Base-by-base conservation (phyloP, 2,888 invertebrate genomes). In the Cylloceria caligata region DNA sequence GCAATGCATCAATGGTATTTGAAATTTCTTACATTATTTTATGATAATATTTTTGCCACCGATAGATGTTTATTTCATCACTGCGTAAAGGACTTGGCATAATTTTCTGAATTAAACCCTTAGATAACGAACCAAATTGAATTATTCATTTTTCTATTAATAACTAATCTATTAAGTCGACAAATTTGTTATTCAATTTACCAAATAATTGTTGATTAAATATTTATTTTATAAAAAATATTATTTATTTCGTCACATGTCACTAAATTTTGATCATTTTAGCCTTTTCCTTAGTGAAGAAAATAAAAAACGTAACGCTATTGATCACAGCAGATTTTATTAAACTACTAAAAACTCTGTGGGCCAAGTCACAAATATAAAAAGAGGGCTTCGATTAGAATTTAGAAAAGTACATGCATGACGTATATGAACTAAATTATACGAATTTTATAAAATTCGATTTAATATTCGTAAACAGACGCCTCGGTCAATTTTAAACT, bases 301-400 rank as follows among this genome's bases (percentile, higher is more conserved):
- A 42, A 9, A 30, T 49, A 16, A 45, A 34, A 13, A 30, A 47
- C 16, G 34, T 9, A 11, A 9, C 3, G 16, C 4, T 13, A n/a
- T 52, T 30, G 34, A 34, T 49, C 34, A 68, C 19, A 68, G 5
- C 30, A 68, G 45, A 34, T 68, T 49, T 52, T 19, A 19, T 34
- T 1, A 13, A 27, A 34, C 16, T 13, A 36, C 11, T 68, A n/a
- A 34, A 19, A 68, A 47, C 68, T 34, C 6, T n/a, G n/a, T n/a
- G n/a, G 11, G 19, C 21, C 13, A 64, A 5, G n/a, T 64, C 27
- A 64, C 19, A 64, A 27, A 24, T n/a, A n/a, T n/a, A 42, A n/a
- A 2, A 13, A 16, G 2, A 24, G 16, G 39, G 39, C 62, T 11
- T 30, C 21, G n/a, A 27, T 45, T 11, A 16, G 30, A 30, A 30